These are phyloP conservation scores for Menura novaehollandiae DNA, from an alignment of 2,113 vertebrate genomes.

Conservation along the genomic window DNA sequence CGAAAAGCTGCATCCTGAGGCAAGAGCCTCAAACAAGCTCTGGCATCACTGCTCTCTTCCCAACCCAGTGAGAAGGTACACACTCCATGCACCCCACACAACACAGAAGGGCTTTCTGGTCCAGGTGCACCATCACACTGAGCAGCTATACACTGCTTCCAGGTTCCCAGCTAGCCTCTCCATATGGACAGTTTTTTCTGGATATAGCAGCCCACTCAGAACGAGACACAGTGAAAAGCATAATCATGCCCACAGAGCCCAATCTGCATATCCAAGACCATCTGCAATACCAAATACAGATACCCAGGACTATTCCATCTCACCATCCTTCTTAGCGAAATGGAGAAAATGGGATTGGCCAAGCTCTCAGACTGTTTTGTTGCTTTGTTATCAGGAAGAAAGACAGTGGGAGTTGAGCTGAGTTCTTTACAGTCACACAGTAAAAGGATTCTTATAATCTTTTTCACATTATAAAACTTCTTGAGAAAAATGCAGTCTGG, in stretches of 20 bases:
- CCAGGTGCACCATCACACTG: neutral
- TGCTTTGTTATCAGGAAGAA: neutral
- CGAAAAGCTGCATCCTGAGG: neutral
- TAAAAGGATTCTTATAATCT: neutral
- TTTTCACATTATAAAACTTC: neutral
- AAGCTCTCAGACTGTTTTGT: neutral
- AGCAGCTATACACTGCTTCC: neutral
- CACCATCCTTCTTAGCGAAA: neutral
- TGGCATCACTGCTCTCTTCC: neutral
- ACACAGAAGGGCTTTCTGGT: neutral
- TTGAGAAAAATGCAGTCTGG: neutral
- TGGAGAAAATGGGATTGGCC: neutral
- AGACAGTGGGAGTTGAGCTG: neutral
- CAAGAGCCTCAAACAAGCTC: neutral
- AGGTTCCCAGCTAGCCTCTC: neutral
- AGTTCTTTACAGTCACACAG: neutral
- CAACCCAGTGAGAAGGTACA: accelerated
- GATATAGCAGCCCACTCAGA: neutral
- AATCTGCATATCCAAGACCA: neutral
- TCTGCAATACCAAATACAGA: neutral
- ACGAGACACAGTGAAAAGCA: neutral
- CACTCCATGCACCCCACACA: neutral
- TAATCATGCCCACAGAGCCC: neutral
- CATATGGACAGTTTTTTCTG: slow-evolving; percentile 5
- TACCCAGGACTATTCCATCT: neutral